A percentile compares a stretch with the other conserved stretches of the same genome.
phyloP scores from a whole-genome alignment of 2,888 invertebrate species.

The Drosophila conformis region DNA sequence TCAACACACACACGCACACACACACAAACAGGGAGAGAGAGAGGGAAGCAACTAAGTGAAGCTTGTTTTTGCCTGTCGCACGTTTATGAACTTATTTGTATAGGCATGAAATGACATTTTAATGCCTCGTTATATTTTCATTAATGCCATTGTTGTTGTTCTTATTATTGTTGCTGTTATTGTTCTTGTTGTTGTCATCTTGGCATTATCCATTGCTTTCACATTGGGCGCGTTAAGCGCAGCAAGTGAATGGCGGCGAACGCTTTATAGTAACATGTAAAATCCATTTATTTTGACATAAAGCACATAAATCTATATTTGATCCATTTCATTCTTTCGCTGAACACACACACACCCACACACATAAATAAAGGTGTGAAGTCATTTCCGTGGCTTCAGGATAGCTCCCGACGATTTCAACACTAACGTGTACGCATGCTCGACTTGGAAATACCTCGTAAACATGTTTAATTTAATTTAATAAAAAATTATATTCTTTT shows the following conservation, averaged over 20 bases:
- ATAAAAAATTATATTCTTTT: no score
- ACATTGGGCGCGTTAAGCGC: constrained; percentile 9
- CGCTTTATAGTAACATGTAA: constrained; percentile 68
- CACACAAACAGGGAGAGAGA: constrained; percentile 18
- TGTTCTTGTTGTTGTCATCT: constrained; percentile 35
- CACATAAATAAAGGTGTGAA: constrained; percentile 59
- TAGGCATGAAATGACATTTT: constrained; percentile 73
- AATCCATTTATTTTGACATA: constrained; percentile 81
- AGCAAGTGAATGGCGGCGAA: constrained; percentile 16
- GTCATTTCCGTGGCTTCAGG: constrained; percentile 52
- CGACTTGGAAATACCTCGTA: constrained; percentile 12
- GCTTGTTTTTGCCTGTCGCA: constrained; percentile 11
- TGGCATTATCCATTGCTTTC: constrained; percentile 21
- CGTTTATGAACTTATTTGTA: constrained; percentile 55
- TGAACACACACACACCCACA: constrained; percentile 17
- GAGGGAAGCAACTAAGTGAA: constrained; percentile 10
- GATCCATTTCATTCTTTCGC: constrained; percentile 65
- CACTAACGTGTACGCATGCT: neutral
- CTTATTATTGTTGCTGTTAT: constrained; percentile 40
- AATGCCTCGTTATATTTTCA: constrained; percentile 74
- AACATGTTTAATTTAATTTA: neutral
- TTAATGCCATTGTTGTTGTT: constrained; percentile 52
- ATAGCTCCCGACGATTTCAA: constrained; percentile 9
- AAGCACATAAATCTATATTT: constrained; percentile 77
- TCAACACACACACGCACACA: constrained; percentile 51